Evolutionary conservation across 2,888 invertebrate genomes (phyloP).

Genomic region (Chaitophorus viminalis): DNA sequence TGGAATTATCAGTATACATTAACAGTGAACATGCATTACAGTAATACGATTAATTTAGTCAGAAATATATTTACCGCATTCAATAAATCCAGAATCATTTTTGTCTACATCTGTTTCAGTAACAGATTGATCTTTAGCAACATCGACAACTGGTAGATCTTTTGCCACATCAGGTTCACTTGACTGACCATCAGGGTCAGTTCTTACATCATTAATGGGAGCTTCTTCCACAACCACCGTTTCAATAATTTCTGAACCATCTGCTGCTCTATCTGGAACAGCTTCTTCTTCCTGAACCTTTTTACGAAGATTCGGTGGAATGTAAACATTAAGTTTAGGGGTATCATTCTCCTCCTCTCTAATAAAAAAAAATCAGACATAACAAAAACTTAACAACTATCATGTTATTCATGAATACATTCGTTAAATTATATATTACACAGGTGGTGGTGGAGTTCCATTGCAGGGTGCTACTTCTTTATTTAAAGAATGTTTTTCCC

Average conservation of each 20-base stretch:
- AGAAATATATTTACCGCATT: conserved; percentile 46
- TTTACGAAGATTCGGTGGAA: conserved; percentile 56
- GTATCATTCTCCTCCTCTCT: conserved; percentile 13
- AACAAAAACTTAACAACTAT: too few relatives aligned
- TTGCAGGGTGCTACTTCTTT: conserved; percentile 28
- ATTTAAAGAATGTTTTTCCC: conserved; percentile 63
- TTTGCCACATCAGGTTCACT: conserved; percentile 44
- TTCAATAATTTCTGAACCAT: conserved; percentile 52
- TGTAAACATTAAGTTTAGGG: conserved; percentile 46
- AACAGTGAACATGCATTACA: too few relatives aligned
- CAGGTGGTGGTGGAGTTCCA: conserved; percentile 20
- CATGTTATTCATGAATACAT: not conserved
- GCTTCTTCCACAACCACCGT: conserved; percentile 35
- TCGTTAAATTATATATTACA: conserved; percentile 2
- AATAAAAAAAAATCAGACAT: not conserved
- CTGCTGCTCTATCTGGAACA: conserved; percentile 38
- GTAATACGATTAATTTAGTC: conserved; percentile 5
- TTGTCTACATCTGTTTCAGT: conserved; percentile 1
- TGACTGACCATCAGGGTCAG: conserved; percentile 54
- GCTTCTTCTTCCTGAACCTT: not conserved
- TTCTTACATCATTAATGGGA: conserved; percentile 39
- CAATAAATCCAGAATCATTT: conserved; percentile 53
- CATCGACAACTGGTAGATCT: not conserved
- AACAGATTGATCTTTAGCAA: not conserved
- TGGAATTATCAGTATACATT: not conserved